These are phyloP conservation scores for Ischnus inquisitorius DNA, from an alignment of 2,888 invertebrate species.

Conservation along the genomic window DNA sequence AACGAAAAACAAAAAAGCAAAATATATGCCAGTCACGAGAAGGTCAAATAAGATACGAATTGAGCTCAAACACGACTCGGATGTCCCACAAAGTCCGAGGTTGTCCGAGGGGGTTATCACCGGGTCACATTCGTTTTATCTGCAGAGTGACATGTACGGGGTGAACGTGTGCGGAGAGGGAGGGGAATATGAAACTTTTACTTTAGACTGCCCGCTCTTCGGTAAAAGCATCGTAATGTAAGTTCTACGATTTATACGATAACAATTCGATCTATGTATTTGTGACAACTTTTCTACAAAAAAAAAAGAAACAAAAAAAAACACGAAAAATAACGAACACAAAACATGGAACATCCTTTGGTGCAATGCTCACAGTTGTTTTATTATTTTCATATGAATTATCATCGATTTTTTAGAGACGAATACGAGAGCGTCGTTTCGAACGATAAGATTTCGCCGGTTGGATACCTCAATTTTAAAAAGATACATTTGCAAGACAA, in stretches of 20 bases:
- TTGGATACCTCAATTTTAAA: conserved; percentile 96
- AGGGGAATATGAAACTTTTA: conserved; percentile 99
- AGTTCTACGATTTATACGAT: conserved; percentile 85
- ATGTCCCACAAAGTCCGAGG: conserved; percentile 55
- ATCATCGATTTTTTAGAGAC: conserved; percentile 88
- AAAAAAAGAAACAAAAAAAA: too few species aligned
- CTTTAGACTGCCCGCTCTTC: conserved; percentile 98
- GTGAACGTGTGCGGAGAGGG: conserved; percentile 99
- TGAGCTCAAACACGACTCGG: conserved; percentile 39
- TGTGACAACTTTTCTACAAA: conserved; percentile 32
- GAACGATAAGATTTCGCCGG: conserved; percentile 97
- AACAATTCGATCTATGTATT: conserved; percentile 38
- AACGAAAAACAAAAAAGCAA: neutral
- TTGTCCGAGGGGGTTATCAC: conserved; percentile 68
- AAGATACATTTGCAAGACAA: conserved; percentile 93
- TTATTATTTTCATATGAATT: conserved; percentile 49
- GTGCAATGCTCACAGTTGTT: conserved; percentile 5
- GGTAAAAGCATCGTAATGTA: conserved; percentile 95
- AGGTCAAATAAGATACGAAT: conserved; percentile 29
- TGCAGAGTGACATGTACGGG: conserved; percentile 95
- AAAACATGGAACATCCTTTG: conserved; percentile 20
- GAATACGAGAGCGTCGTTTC: conserved; percentile 95
- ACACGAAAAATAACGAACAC: conserved; percentile 19
- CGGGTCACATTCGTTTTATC: conserved; percentile 78
- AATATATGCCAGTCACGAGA: conserved; percentile 21